These are phyloP conservation scores for Oppia nitens DNA, from an alignment of 1,140 invertebrate genomes.

Conservation along the genomic window DNA sequence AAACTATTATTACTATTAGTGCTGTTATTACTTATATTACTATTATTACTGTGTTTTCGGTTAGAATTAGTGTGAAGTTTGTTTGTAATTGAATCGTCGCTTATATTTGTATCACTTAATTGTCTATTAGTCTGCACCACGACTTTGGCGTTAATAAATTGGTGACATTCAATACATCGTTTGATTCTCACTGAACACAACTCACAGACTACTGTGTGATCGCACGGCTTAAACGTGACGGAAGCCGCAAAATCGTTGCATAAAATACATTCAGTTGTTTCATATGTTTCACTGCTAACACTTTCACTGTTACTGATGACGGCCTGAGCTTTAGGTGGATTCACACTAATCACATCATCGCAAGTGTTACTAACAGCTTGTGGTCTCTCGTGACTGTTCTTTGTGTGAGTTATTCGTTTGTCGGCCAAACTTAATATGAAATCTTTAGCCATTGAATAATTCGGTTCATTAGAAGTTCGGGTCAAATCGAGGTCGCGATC, in stretches of 20 bases:
- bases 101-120: too few species aligned
- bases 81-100: too few species aligned
- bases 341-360: not conserved
- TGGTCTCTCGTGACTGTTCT: not conserved
- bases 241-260: constrained; percentile 46
- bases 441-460: not conserved
- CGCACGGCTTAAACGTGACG: constrained; percentile 52
- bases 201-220: constrained; percentile 51
- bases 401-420: not conserved
- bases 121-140: not conserved
- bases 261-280: constrained; percentile 42
- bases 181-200: constrained; percentile 61
- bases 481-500: not conserved
- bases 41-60: not conserved
- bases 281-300: not conserved
- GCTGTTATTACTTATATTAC: not conserved
- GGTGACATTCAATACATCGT: constrained; percentile 53
- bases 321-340: not conserved
- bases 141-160: constrained; percentile 25
- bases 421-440: not conserved
- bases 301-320: not conserved
- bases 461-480: not conserved
- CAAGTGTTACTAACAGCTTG: not conserved
- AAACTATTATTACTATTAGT: not conserved
- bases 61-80: too few species aligned